Evolutionary conservation across 2,113 vertebrate genomes (phyloP).

Genomic region (Cottus gobio): DNA sequence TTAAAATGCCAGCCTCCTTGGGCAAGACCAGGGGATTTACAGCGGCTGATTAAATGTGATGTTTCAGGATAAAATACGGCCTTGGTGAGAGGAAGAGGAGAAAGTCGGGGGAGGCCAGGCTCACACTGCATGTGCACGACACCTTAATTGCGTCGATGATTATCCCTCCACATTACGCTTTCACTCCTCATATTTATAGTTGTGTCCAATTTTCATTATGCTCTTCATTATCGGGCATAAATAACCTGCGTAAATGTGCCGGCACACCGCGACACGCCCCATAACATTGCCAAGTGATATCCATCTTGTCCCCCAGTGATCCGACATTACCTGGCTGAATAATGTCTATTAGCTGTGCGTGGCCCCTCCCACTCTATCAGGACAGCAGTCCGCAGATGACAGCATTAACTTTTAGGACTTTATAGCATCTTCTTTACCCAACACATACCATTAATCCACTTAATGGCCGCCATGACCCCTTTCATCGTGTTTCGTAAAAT

Average conservation of each 20-base stretch:
- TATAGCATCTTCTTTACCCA: constrained; percentile 86
- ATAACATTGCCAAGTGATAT: constrained; percentile 83
- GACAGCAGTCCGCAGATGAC: constrained; percentile 75
- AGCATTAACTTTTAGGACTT: constrained; percentile 85
- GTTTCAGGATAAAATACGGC: constrained; percentile 73
- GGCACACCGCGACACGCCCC: constrained; percentile 68
- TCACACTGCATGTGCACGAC: constrained; percentile 74
- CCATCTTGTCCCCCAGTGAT: constrained; percentile 81
- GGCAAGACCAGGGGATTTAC: constrained; percentile 67
- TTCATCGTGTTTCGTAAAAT: constrained; percentile 86
- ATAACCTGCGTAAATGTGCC: constrained; percentile 86
- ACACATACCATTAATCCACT: constrained; percentile 82
- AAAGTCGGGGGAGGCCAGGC: constrained; percentile 60
- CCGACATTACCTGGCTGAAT: constrained; percentile 84
- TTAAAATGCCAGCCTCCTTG: constrained; percentile 67
- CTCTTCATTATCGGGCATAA: constrained; percentile 86
- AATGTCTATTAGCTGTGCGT: constrained; percentile 79
- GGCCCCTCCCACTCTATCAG: constrained; percentile 79
- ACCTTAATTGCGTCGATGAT: constrained; percentile 85
- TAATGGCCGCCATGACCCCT: constrained; percentile 85
- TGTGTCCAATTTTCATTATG: constrained; percentile 88
- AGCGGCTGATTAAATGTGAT: constrained; percentile 73
- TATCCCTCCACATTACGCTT: constrained; percentile 78
- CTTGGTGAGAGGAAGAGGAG: constrained; percentile 56
- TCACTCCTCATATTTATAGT: constrained; percentile 84